These are phyloP conservation scores for Apamea monoglypha DNA, from an alignment of 2,888 invertebrate genomes.

Conservation along the genomic window DNA sequence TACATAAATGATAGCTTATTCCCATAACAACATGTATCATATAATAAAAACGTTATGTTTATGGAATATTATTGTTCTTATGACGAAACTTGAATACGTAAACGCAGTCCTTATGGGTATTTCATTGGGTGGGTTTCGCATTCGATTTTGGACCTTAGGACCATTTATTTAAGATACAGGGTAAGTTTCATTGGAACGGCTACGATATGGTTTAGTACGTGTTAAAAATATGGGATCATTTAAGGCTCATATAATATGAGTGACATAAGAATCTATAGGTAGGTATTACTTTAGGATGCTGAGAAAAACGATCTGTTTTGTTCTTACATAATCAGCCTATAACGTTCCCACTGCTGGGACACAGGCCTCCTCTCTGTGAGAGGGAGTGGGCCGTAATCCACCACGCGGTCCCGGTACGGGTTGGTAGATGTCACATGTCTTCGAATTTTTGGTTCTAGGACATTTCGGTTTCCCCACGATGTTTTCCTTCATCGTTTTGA, in stretches of 20 bases:
- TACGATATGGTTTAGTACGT: conserved; percentile 52
- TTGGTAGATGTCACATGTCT: no score
- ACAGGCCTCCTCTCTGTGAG: no score
- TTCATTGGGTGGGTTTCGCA: conserved; percentile 35
- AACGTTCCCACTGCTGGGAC: no score
- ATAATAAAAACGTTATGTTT: conserved; percentile 68
- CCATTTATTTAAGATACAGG: not conserved
- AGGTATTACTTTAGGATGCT: not conserved
- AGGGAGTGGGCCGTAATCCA: no score
- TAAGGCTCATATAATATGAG: conserved; percentile 30
- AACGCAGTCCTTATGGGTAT: conserved; percentile 59
- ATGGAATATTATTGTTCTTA: conserved; percentile 69
- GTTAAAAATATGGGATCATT: conserved; percentile 58
- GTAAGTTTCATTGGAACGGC: not conserved
- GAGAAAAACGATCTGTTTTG: not conserved
- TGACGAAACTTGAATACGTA: conserved; percentile 69
- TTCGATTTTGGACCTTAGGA: conserved; percentile 30
- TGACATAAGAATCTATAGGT: conserved; percentile 32
- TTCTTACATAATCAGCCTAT: not conserved
- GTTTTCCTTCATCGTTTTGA: no score
- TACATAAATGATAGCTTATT: conserved; percentile 56
- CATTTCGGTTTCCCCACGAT: no score
- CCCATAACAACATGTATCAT: conserved; percentile 54
- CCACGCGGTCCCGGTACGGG: no score
- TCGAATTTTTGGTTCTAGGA: no score